Evolutionary conservation across 2,113 vertebrate genomes (phyloP).

Genomic region (Ceratotherium simum): DNA sequence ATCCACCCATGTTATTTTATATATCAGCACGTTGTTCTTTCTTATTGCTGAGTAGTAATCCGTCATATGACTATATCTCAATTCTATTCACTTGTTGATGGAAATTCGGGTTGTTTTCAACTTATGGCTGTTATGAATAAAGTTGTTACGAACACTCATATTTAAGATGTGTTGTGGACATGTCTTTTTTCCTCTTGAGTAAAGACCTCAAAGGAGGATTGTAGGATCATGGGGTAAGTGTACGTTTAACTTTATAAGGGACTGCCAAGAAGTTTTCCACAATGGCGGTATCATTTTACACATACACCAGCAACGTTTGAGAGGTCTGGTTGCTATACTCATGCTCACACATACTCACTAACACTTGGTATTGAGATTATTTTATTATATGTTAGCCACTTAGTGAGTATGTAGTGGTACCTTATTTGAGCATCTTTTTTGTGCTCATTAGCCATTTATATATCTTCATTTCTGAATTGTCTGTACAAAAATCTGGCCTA

Average conservation of each 20-base stretch:
- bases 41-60: background rate
- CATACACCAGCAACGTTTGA: background rate
- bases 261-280: background rate
- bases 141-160: background rate
- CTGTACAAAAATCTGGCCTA: background rate
- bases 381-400: background rate
- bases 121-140: background rate
- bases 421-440: background rate
- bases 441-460: background rate
- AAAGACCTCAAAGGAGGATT: background rate
- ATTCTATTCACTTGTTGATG: background rate
- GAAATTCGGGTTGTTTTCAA: background rate
- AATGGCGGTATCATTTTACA: background rate
- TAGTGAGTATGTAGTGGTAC: background rate
- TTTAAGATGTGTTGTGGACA: background rate
- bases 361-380: background rate
- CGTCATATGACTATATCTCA: background rate
- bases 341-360: background rate
- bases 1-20: background rate
- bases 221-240: background rate
- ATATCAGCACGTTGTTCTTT: background rate
- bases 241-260: background rate
- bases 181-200: background rate
- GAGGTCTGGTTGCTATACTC: background rate
- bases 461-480: background rate